These are phyloP conservation scores for Zophobas atratus DNA, from an alignment of 1,140 invertebrate species.

Conservation along the genomic window DNA sequence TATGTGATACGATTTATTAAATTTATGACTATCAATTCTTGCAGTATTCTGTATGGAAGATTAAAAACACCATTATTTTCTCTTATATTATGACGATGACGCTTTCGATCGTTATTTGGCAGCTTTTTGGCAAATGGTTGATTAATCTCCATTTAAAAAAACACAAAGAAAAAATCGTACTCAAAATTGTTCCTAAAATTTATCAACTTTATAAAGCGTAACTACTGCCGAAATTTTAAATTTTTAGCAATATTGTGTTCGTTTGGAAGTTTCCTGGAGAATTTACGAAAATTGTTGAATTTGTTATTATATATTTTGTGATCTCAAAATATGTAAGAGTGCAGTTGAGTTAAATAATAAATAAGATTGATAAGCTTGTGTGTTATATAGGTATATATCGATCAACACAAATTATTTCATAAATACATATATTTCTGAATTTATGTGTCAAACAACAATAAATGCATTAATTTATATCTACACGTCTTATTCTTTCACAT, in stretches of 20 bases:
- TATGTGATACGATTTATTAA: conserved; percentile 58
- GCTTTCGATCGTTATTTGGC: conserved; percentile 35
- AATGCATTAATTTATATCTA: conserved; percentile 65
- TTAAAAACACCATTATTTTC: conserved; percentile 35
- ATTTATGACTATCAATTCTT: conserved; percentile 45
- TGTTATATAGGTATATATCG: conserved; percentile 63
- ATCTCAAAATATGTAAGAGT: conserved; percentile 67
- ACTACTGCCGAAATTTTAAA: conserved; percentile 59
- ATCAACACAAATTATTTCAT: conserved; percentile 66
- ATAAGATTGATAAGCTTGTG: conserved; percentile 62
- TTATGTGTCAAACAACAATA: conserved; percentile 67
- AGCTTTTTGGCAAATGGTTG: conserved; percentile 45
- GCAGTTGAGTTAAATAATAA: conserved; percentile 63
- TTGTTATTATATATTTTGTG: conserved; percentile 68
- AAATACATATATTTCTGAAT: conserved; percentile 67
- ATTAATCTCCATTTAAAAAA: not conserved
- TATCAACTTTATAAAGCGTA: conserved; percentile 55
- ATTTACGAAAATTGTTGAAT: conserved; percentile 62
- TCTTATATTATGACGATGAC: conserved; percentile 25
- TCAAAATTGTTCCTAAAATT: conserved; percentile 62
- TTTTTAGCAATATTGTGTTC: conserved; percentile 58
- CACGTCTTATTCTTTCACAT: not conserved
- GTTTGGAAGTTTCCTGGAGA: conserved; percentile 39
- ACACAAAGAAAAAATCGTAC: conserved; percentile 50
- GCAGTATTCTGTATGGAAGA: conserved; percentile 54